Base-by-base conservation (phyloP, 1,140 invertebrate genomes). In the Polypedilum vanderplanki region DNA sequence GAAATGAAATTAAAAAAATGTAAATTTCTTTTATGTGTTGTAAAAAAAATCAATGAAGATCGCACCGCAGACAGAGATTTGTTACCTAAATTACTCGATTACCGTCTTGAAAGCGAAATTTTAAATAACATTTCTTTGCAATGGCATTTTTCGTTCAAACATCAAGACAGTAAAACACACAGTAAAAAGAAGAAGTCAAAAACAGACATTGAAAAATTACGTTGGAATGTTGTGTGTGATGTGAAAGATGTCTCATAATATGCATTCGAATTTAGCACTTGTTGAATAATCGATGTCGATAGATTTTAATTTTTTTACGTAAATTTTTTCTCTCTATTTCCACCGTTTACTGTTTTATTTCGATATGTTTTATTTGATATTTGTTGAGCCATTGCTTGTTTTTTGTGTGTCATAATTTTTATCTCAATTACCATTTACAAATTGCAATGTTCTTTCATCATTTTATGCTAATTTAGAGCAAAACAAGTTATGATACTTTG, bases 11-110 rank as follows among this genome's bases (percentile, higher is more conserved):
- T n/a, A 12, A 57, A 57, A 57, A 57, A 57, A 57, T 57, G n/a
- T n/a, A 57, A n/a, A 57, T 57, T 12, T n/a, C 46, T 57, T 15
- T 57, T 12, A 57, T 57, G 46, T n/a, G 46, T 57, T 57, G 15
- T 57, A 57, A 57, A 57, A 57, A 57, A 57, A 57, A 57, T 57
- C 46, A 57, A 57, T 57, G 46, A 57, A 57, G 46, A 57, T 57
- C 46, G 46, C 46, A 57, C 46, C 15, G 10, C n/a, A 57, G 46
- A 57, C 46, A 57, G n/a, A 12, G 46, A 57, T 57, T 57, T 57
- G 46, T 15, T 15, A 57, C 10, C 46, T 57, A 57, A 57, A 57
- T 15, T 57, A 57, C 46, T n/a, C 46, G 10, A n/a, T 57, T 57
- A 57, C 4, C n/a, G 46, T 33, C 24, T n/a, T 15, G 46, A 57